Conservation (phyloP, 1,140 invertebrate species). For the Musca vetustissima region DNA sequence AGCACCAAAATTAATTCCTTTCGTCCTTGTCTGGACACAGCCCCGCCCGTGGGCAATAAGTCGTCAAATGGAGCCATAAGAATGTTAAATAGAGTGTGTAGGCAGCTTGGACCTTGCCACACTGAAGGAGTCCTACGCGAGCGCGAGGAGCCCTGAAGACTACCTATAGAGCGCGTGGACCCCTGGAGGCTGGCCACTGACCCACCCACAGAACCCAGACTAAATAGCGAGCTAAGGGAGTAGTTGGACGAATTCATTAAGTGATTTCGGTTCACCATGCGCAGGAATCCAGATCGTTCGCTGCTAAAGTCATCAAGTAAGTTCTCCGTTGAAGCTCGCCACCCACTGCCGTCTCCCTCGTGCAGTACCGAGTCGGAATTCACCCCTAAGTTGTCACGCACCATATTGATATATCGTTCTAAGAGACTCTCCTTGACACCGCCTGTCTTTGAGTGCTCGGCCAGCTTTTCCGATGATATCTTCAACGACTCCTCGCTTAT, state of each 20-base stretch:
- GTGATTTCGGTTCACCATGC: slow-evolving; percentile 71
- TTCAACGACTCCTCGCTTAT: slow-evolving; percentile 59
- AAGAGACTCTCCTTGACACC: slow-evolving; percentile 53
- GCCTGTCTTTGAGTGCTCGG: slow-evolving; percentile 31
- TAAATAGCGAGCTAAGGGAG: slow-evolving; percentile 87
- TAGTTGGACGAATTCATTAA: slow-evolving; percentile 92
- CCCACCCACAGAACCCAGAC: slow-evolving; percentile 78
- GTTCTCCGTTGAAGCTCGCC: slow-evolving; percentile 52
- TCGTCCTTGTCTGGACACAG: slow-evolving; percentile 60
- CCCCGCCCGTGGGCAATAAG: slow-evolving; percentile 65
- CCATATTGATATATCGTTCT: slow-evolving; percentile 69
- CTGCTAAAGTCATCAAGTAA: slow-evolving; percentile 58
- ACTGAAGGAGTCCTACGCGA: slow-evolving; percentile 58
- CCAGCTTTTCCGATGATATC: slow-evolving; percentile 29
- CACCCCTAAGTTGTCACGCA: slow-evolving; percentile 71
- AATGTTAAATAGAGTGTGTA: slow-evolving; percentile 83
- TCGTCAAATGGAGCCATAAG: slow-evolving; percentile 93
- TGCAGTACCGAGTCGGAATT: slow-evolving; percentile 58
- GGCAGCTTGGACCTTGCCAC: slow-evolving; percentile 85
- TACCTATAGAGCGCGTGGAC: slow-evolving; percentile 64
- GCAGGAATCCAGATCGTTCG: slow-evolving; percentile 63
- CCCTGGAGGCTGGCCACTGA: slow-evolving; percentile 74
- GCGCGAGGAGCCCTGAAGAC: slow-evolving; percentile 58
- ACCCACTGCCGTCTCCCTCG: slow-evolving; percentile 54
- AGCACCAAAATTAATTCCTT: slow-evolving; percentile 84